Evolutionary conservation across 2,888 invertebrate species (phyloP), one percentile per base, ranked within the genome.

Genomic region (Latrodectus elegans): DNA sequence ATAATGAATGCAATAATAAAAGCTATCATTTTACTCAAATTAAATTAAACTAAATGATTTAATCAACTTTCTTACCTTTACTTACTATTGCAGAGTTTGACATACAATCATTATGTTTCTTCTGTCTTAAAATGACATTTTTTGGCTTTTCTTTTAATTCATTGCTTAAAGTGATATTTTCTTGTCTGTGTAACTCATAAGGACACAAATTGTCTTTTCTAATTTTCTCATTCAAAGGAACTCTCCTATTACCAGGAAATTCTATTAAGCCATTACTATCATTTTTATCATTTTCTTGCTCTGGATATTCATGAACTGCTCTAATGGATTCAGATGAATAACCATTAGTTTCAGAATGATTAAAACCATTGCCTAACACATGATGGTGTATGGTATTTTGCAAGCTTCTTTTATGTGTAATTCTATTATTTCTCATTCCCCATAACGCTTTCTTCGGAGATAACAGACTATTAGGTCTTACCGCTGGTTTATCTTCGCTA

Each of bases 191-290:
- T 9, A n/a, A 65, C 10, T 22, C 67, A 49, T 38, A 26, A 8
- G 49, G 60, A 55, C 22, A 70, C 9, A 60, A 26, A 49, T 60
- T 51, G 12, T 22, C 51, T 38, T 22, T 17, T 8, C 51, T 67
- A 26, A 81, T 17, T 80, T 53, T 81, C 14, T 67, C 72, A 68
- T 49, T 76, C 8, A 55, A 15, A 72, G 60, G 55, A 82, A 65
- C 55, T 55, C 86, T 49, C 53, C 77, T 81, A 49, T 81, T 87
- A 15, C 86, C 86, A 51, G 86, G 86, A 81, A 87, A 67, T 72
- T 87, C 81, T 26, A 81, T 26, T 17, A 80, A 22, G 22, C 68
- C 71, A 67, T 51, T 67, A 6, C 55, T 6, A 52, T 68, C 80
- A 51, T 9, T 55, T n/a, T 77, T 71, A n/a, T 68, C 22, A 22